These are phyloP conservation scores for Percopsis transmontana DNA, from an alignment of 2,113 vertebrate genomes.

Conservation along the genomic window DNA sequence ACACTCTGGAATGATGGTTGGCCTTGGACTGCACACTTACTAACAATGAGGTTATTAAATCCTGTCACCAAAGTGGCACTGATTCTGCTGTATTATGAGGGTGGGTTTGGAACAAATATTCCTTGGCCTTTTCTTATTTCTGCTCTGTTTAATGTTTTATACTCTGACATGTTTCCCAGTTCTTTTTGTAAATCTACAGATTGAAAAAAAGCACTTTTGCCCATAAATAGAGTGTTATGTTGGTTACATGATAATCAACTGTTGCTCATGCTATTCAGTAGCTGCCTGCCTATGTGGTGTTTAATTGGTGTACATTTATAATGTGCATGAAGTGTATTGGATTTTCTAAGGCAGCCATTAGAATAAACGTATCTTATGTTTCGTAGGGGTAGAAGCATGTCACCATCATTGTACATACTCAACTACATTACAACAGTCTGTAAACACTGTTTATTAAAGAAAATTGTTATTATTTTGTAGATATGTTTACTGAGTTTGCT, in stretches of 20 bases:
- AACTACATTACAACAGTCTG: slow-evolving; percentile 54
- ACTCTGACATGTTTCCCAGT: slow-evolving; percentile 39
- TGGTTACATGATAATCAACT: slow-evolving; percentile 39
- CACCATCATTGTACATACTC: slow-evolving; percentile 45
- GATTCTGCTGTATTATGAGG: slow-evolving; percentile 10
- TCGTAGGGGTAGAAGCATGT: slow-evolving; percentile 58
- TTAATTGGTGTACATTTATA: slow-evolving; percentile 58
- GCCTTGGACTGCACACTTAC: neutral
- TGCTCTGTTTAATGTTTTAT: slow-evolving; percentile 56
- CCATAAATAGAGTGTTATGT: slow-evolving; percentile 35
- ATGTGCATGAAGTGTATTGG: slow-evolving; percentile 67
- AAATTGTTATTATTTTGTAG: slow-evolving; percentile 61
- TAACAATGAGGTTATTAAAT: slow-evolving; percentile 14
- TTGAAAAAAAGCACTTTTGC: slow-evolving; percentile 42
- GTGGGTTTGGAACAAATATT: slow-evolving; percentile 24
- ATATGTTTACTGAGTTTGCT: slow-evolving; percentile 25
- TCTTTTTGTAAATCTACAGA: slow-evolving; percentile 45
- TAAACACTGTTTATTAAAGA: slow-evolving; percentile 44
- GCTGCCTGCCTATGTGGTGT: slow-evolving; percentile 65
- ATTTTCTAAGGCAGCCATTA: slow-evolving; percentile 46
- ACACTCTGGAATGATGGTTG: slow-evolving; percentile 44
- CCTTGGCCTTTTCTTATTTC: slow-evolving; percentile 30
- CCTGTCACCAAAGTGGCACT: slow-evolving; percentile 32
- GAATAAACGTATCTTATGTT: slow-evolving; percentile 41
- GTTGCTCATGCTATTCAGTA: slow-evolving; percentile 44